Evolutionary conservation across 1,140 invertebrate genomes (phyloP), one percentile per base, ranked within the genome.

Genomic region (Campoletis sonorensis): DNA sequence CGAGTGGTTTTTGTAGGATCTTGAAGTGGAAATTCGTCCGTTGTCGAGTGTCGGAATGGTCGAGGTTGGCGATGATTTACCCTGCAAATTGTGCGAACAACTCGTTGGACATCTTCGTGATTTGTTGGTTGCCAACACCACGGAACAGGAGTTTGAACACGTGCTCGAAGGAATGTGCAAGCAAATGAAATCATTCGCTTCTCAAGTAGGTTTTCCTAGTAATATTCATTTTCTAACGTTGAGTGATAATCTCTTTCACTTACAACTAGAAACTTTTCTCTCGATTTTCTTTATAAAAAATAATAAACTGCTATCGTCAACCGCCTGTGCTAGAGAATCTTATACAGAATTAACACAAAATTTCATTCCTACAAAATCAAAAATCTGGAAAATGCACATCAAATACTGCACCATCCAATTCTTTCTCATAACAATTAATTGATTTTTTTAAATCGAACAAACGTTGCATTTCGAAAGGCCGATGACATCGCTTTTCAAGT

Each of bases 41-140:
- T 81, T 92, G 33, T 93, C 93, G 4, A 92, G 92, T 73, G 91
- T 94, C 83, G 94, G 94, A 58, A 91, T 93, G 88, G 92, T 93
- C 23, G 90, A 91, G 76, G 85, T 93, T 3, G 82, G 79, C 67
- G 95, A 96, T 87, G 96, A 97, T 89, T 89, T 97, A 49, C 95
- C 96, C 21, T 98, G 97, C 88, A 95, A 97, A 83, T 93, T 98
- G 67, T 98, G 97, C 88, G 94, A 96, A 87, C 95, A 97, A 89
- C 88, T 98, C 27, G 95, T 98, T 0, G 91, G 92, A 49, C 96
- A 98, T 92, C 90, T 97, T 80, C 94, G 94, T 81, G 96, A 98
- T 89, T 92, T 97, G 26, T 89, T 98, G 0, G 93, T 96, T 37
- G 94, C 97, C n/a, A 97, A 98, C 86, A 97, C 97, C 0, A 97